Evolutionary conservation across 2,797 vertebrate species (phyloP).

Genomic region (Takifugu ocellatus): DNA sequence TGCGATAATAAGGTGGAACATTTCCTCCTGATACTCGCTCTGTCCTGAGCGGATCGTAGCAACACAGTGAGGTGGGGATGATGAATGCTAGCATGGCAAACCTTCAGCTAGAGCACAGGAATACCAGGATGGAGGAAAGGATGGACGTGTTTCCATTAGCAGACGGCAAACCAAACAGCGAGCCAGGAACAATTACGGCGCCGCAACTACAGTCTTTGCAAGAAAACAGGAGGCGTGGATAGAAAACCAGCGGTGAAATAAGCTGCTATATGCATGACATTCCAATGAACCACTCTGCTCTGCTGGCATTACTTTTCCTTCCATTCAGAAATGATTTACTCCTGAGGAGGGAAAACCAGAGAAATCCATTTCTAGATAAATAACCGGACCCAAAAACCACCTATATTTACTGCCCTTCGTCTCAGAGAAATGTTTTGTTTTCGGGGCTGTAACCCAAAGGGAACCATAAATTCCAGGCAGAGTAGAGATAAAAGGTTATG

Average conservation of each 20-base stretch:
- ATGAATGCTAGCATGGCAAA: no score
- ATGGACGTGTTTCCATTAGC: constrained; percentile 45
- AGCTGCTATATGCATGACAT: constrained; percentile 20
- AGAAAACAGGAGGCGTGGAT: constrained; percentile 7
- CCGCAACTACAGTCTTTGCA: constrained; percentile 24
- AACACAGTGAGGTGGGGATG: no score
- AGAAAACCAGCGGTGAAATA: constrained; percentile 32
- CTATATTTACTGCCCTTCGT: constrained; percentile 53
- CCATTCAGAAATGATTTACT: constrained; percentile 39
- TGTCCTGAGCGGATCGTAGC: constrained; percentile 10
- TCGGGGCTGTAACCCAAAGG: constrained; percentile 28
- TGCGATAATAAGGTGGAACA: constrained; percentile 19
- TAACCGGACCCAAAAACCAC: constrained; percentile 44
- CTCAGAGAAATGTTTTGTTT: constrained; percentile 46
- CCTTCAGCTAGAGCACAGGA: constrained; percentile 5
- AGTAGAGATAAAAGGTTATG: constrained; percentile 15
- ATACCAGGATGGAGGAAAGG: constrained; percentile 31
- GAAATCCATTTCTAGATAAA: constrained; percentile 50
- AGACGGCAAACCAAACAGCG: constrained; percentile 31
- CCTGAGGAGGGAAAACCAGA: constrained; percentile 10
- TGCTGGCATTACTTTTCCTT: constrained; percentile 47
- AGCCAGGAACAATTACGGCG: constrained; percentile 39
- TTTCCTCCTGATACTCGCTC: constrained; percentile 2
- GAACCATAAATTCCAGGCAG: constrained; percentile 26
- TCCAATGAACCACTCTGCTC: constrained; percentile 15